Evolutionary conservation across 2,113 vertebrate species (phyloP), one percentile per base, ranked within the genome.

Genomic region (Petroica traversi): DNA sequence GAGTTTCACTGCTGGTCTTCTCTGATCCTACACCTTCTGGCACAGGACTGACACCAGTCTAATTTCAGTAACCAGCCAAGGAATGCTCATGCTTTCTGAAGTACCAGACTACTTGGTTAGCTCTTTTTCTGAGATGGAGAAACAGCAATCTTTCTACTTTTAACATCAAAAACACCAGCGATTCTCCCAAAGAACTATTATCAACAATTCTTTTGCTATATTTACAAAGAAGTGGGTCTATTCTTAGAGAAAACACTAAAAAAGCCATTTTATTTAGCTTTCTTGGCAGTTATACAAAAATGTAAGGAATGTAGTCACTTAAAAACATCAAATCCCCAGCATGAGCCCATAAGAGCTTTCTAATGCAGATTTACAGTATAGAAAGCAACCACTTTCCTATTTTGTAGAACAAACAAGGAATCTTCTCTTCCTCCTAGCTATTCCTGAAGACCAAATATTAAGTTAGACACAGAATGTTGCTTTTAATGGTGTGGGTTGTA

Each of bases 251-350:
- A 97, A 97, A 95, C 89, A 97, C 95, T 96, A 97, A 98, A 97
- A 98, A 98, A 97, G 97, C 97, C 97, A 98, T 98, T 98, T 98
- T 98, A 99, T 98, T 97, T 98, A 89, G 96, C 98, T 98, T 98
- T 98, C 98, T 98, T 99, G 98, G 98, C 98, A 98, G 97, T 95
- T 97, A 96, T 95, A 98, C 98, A 99, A 99, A 98, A 99, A 98
- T 97, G 98, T 97, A 94, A 94, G 98, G 98, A 98, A 99, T 98
- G 98, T 75, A 96, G 98, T 75, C 97, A 97, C 98, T 98, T 96
- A 98, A 98, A 98, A 98, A 98, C 98, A 98, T 96, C 97, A 97
- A 97, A 97, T 96, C 94, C 96, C 93, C 90, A 97, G 97, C 96
- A 97, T 92, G 81, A 97, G 97, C 95, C 96, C 92, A 88, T 97